Evolutionary conservation across 37 sponge, comb jelly and placozoan genomes (phyloP).

Genomic region (Diacarnus erythraeanus): DNA sequence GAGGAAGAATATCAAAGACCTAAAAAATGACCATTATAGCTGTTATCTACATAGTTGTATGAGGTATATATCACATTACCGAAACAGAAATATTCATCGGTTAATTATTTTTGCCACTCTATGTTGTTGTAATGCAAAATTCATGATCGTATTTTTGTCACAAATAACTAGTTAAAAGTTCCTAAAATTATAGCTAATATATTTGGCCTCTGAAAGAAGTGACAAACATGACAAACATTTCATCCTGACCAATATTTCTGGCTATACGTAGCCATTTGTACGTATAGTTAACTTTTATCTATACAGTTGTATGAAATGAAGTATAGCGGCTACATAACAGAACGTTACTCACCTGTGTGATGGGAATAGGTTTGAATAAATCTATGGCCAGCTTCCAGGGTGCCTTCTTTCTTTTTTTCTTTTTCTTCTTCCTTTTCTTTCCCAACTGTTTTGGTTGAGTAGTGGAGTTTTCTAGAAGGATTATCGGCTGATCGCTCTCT

Average conservation of each 20-base stretch:
- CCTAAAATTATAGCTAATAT: no score
- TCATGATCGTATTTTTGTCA: background rate
- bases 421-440: constrained; percentile 28
- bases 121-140: background rate
- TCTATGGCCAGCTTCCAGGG: constrained; percentile 39
- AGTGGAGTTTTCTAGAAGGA: background rate
- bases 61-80: background rate
- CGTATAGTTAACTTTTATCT: background rate
- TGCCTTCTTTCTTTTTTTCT: constrained; percentile 9
- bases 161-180: no score
- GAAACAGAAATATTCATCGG: background rate
- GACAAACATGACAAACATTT: no score
- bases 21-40: no score
- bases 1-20: constrained; percentile 98
- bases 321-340: no score
- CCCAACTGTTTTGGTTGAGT: background rate
- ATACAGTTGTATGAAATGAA: no score
- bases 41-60: no score
- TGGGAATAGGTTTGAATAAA: constrained; percentile 64
- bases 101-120: background rate
- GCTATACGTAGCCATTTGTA: background rate
- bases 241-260: background rate
- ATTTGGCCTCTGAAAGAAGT: no score
- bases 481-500: background rate
- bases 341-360: constrained; percentile 64